Base-by-base conservation (phyloP, 2,888 invertebrate species). In the Chesias legatella region DNA sequence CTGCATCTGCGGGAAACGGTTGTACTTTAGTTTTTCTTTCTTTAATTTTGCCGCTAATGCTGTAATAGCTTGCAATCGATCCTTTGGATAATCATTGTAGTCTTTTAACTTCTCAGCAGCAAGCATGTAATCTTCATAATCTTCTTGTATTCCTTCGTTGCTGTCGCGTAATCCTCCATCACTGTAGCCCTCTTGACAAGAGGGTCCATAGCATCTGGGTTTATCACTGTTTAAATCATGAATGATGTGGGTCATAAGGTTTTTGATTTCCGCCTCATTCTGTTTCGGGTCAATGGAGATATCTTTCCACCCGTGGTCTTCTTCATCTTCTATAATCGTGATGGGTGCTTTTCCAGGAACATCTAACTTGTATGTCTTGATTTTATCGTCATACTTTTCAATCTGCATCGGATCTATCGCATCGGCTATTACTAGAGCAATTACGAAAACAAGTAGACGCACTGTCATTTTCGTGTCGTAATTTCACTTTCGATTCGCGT, bases 81-180 rank as follows among this genome's bases (percentile, higher is more conserved):
- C 88, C 45, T 74, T 79, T 0, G 79, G 67, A 48, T 43, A 48
- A 40, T 84, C 80, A 24, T 73, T 71, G 33, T 76, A 80, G 53
- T 83, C 80, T 41, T 83, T 91, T 0, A 91, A 70, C 63, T 90
- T 91, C 8, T 89, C 90, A 0, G 91, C 89, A 60, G 92, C 92
- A 21, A 90, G 89, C 47, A 90, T 79, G 37, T 92, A 80, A 53
- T 92, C 91, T 48, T 92, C 90, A 9, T 92, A 69, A 27, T 90
- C 88, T 45, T 91, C 90, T 1, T 44, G 39, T 26, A 92, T 90
- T 0, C 86, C 81, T 49, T 79, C 69, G 53, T 74, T 63, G 25
- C 73, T 63, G 21, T 64, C 67, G 25, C 67, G 62, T 33, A 77
- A 78, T 25, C 72, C 65, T 17, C 73, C 63, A 24, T 63, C 67